Conservation (phyloP, 2,797 vertebrate genomes). For the Spizella passerina region DNA sequence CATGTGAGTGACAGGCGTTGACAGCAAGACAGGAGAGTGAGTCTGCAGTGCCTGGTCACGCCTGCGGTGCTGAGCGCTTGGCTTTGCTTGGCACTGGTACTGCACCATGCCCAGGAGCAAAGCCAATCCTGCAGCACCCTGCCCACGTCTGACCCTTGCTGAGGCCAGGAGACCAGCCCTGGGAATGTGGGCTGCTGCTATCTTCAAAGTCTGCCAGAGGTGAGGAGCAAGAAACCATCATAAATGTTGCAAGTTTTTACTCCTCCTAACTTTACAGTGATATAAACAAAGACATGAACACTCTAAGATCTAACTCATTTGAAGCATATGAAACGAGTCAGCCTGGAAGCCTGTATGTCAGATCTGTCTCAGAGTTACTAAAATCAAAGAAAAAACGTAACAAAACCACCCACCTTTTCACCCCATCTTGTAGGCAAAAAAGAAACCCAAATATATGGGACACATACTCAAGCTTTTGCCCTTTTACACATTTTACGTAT, state of each 20-base stretch:
- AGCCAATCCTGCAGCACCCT: not conserved
- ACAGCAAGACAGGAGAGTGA: not conserved
- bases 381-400: not conserved
- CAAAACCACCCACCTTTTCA: not conserved
- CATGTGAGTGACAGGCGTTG: not conserved
- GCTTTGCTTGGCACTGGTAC: not conserved
- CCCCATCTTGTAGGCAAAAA: not conserved
- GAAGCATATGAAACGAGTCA: not conserved
- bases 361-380: not conserved
- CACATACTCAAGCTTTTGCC: not conserved
- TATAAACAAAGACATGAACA: not conserved
- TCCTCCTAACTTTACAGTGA: not conserved
- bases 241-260: not conserved
- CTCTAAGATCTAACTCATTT: not conserved
- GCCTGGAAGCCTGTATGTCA: not conserved
- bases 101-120: not conserved
- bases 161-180: not conserved
- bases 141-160: rapidly evolving
- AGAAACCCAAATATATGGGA: not conserved
- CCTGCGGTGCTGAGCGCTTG: rapidly evolving
- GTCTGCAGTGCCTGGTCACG: not conserved
- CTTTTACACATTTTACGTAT: not conserved
- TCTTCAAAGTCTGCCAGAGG: not conserved
- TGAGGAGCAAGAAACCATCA: not conserved
- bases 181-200: not conserved